Evolutionary conservation across 2,797 vertebrate genomes (phyloP), one percentile per base, ranked within the genome.

Genomic region (Sebastes iracundus): DNA sequence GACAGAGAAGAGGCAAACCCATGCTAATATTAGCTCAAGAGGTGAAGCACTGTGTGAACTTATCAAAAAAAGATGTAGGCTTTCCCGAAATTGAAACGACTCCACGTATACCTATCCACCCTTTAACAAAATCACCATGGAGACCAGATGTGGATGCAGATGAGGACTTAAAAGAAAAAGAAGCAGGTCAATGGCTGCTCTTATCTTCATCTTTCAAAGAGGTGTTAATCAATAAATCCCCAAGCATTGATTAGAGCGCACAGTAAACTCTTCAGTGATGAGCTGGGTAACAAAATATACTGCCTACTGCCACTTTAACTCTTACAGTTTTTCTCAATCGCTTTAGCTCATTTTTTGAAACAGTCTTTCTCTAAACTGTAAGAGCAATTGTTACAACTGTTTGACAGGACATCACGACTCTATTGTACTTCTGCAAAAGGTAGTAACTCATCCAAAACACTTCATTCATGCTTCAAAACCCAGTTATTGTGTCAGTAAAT

Each of bases 11-110:
- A 72, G 42, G 27, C 9, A 74, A 79, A 58, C 20, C 59, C 46
- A 9, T 22, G n/a, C 49, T 76, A 64, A 74, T 71, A 66, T 78
- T 75, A 84, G n/a, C 67, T 58, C 5, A 61, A 18, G 59, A 63
- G 5, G 4, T 1, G 2, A 85, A 27, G 72, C 5, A 23, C 20
- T 60, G 10, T 66, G n/a, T 63, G 60, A 75, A 75, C 14, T 59
- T 62, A 32, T 30, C 3, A 30, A 20, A 58, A 62, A 63, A 52
- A 62, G 0, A 35, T n/a, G 12, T 30, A 28, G n/a, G n/a, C 6
- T 38, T 64, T 68, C 52, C 38, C 5, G 49, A 22, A 68, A 75
- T 6, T 42, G 10, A 10, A 38, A 38, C 52, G 1, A 73, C 18
- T 58, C 4, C 18, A 49, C 25, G 20, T 18, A 18, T 46, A 46